Evolutionary conservation across 1,140 invertebrate species (phyloP).

Genomic region (Zaprionus ornatus): DNA sequence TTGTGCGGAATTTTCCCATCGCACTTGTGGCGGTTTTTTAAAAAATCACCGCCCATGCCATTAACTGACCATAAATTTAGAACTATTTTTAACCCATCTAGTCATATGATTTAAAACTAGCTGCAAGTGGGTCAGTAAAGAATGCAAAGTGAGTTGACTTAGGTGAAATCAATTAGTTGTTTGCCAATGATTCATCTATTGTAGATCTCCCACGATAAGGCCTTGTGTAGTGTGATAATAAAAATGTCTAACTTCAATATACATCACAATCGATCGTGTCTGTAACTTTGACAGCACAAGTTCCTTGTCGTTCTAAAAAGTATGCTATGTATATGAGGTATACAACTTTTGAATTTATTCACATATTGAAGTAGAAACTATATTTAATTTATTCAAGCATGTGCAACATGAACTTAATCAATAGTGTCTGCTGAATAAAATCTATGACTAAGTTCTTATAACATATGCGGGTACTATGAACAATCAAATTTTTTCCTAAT

Average conservation of each 20-base stretch:
- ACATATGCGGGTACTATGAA: conserved; percentile 1
- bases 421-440: background rate
- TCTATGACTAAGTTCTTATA: background rate
- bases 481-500: conserved; percentile 4
- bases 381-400: background rate
- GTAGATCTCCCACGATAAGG: background rate
- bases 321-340: background rate
- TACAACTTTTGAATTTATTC: background rate
- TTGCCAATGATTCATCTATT: background rate
- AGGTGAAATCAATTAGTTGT: background rate
- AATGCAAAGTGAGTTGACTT: conserved; percentile 32
- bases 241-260: too few relatives aligned
- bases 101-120: conserved; percentile 24
- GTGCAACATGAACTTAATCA: background rate
- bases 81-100: conserved; percentile 55
- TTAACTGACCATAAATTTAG: conserved; percentile 37
- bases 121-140: conserved; percentile 23
- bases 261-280: background rate
- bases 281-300: background rate
- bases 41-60: conserved; percentile 52
- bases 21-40: conserved; percentile 42
- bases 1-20: conserved; percentile 59
- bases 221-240: background rate
- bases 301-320: background rate
- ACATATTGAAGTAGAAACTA: background rate